Evolutionary conservation across 2,888 invertebrate species (phyloP).

Genomic region (Congeria kusceri): DNA sequence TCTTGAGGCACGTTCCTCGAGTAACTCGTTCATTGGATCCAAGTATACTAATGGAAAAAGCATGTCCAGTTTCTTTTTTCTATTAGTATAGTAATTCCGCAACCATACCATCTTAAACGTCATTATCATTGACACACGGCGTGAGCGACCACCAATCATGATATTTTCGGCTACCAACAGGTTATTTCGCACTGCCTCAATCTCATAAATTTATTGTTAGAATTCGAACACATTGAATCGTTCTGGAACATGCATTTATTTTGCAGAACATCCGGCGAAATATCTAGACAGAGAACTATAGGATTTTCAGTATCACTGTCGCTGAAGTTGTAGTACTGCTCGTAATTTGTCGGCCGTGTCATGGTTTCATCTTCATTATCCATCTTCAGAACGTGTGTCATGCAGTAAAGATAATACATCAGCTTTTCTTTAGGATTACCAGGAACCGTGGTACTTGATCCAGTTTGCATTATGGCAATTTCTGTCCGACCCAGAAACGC

Average conservation of each 20-base stretch:
- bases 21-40: neutral
- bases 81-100: neutral
- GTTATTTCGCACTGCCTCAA: neutral
- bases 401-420: constrained; percentile 36
- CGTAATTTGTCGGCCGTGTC: neutral
- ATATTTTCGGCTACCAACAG: constrained; percentile 5
- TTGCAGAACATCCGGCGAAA: neutral
- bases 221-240: neutral
- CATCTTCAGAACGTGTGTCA: neutral
- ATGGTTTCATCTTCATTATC: neutral
- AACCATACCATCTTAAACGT: neutral
- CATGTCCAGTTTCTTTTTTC: too few species aligned
- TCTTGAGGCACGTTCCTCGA: too few species aligned
- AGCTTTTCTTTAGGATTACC: constrained; percentile 22
- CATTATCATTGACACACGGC: neutral
- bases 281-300: neutral
- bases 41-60: too few species aligned
- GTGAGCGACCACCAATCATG: neutral
- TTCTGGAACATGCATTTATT: constrained; percentile 10
- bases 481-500: constrained; percentile 7
- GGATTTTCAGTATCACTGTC: neutral
- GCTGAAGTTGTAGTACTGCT: neutral
- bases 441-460: constrained; percentile 1
- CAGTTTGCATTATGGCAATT: constrained; percentile 3
- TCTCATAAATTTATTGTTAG: neutral